These are phyloP conservation scores for Gymnobelideus leadbeateri DNA, from an alignment of 2,113 vertebrate species.

Conservation along the genomic window DNA sequence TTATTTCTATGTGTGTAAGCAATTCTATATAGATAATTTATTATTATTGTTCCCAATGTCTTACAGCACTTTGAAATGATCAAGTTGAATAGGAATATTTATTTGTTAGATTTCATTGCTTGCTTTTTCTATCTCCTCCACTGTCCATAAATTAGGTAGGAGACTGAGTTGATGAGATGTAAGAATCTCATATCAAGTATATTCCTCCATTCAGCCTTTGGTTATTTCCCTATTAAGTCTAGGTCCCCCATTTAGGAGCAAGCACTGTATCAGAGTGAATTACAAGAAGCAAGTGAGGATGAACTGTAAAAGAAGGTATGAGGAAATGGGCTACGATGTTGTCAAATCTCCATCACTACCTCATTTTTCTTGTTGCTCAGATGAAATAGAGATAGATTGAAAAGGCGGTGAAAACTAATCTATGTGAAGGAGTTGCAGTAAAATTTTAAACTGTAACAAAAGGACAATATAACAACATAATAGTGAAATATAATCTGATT, in stretches of 20 bases:
- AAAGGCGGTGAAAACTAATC: conserved; percentile 45
- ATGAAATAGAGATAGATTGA: conserved; percentile 50
- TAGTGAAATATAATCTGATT: conserved; percentile 62
- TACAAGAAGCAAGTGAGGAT: neutral
- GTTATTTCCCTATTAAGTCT: conserved; percentile 42
- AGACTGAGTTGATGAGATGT: neutral
- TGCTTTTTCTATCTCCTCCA: neutral
- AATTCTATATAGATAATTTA: neutral
- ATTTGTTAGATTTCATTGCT: neutral
- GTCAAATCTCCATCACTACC: conserved; percentile 9
- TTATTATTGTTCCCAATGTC: neutral
- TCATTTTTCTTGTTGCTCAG: conserved; percentile 24
- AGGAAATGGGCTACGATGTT: conserved; percentile 30
- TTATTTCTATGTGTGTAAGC: neutral
- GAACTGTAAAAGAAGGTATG: conserved; percentile 12
- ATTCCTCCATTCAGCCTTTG: conserved; percentile 44
- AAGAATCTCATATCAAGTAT: conserved; percentile 8
- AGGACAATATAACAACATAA: conserved; percentile 13
- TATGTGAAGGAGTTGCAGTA: conserved; percentile 44
- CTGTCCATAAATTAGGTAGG: conserved; percentile 2
- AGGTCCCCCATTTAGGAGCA: conserved; percentile 43
- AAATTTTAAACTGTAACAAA: conserved; percentile 65
- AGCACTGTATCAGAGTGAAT: conserved; percentile 20
- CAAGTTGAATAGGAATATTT: neutral
- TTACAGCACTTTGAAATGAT: neutral